Evolutionary conservation across 2,113 vertebrate species (phyloP).

Genomic region (Alexandromys fortis): DNA sequence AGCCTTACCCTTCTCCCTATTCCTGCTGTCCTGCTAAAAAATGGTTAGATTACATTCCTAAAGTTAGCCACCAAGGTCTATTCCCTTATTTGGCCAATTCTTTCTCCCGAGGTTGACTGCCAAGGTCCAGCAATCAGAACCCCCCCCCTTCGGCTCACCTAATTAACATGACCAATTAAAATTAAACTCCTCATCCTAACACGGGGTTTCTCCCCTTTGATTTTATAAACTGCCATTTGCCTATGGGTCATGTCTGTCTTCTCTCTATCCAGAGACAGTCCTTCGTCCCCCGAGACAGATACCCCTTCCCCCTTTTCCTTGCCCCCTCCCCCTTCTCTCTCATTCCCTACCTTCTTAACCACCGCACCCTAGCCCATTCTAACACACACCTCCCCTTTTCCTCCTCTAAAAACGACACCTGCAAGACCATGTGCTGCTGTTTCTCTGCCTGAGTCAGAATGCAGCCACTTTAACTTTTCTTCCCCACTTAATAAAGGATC

Average conservation of each 20-base stretch:
- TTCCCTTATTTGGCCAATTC: background rate
- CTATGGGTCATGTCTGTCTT: background rate
- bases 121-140: background rate
- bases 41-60: background rate
- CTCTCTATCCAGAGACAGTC: background rate
- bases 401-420: background rate
- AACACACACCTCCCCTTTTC: background rate
- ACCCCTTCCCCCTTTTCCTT: background rate
- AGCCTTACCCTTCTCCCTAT: background rate
- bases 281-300: background rate
- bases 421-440: background rate
- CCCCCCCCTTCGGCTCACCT: background rate
- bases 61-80: background rate
- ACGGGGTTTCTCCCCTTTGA: background rate
- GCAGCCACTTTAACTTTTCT: background rate
- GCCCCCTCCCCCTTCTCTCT: background rate
- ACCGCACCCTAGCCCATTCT: background rate
- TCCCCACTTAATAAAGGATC: background rate
- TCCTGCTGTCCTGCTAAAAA: background rate
- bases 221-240: background rate
- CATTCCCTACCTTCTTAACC: background rate
- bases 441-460: background rate
- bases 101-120: background rate
- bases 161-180: background rate
- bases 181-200: background rate